These are phyloP conservation scores for Mirza zaza DNA, from an alignment of 2,113 vertebrate species.

Conservation along the genomic window DNA sequence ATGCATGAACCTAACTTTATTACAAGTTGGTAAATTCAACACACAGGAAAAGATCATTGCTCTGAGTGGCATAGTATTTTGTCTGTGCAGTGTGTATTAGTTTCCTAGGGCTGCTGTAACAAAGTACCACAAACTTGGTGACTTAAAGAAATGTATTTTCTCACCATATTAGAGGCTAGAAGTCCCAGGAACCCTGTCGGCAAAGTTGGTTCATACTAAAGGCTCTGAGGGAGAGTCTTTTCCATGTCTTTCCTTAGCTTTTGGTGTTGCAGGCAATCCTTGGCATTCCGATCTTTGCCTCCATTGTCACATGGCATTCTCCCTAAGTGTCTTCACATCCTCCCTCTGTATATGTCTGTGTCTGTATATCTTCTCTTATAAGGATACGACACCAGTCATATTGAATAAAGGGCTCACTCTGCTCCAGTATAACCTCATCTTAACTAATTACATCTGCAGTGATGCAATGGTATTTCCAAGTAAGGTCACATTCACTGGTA, in stretches of 20 bases:
- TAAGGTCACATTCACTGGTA: background rate
- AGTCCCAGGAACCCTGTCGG: background rate
- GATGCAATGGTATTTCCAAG: background rate
- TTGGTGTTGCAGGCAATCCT: background rate
- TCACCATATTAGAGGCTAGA: background rate
- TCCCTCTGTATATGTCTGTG: background rate
- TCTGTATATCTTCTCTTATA: background rate
- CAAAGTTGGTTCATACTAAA: background rate
- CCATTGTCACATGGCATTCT: background rate
- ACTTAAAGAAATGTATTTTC: background rate
- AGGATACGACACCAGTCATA: background rate
- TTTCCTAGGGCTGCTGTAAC: background rate
- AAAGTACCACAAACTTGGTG: background rate
- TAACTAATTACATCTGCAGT: background rate
- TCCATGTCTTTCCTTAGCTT: background rate
- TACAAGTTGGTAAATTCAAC: background rate
- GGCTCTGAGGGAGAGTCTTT: background rate
- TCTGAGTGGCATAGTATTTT: background rate
- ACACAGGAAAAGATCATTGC: background rate
- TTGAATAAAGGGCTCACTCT: background rate
- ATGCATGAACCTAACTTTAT: background rate
- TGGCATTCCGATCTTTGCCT: background rate
- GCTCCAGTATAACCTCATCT: background rate
- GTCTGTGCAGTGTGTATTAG: background rate
- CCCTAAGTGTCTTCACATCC: background rate